These are phyloP conservation scores for Nibea albiflora DNA, from an alignment of 2,113 vertebrate species.

Conservation along the genomic window DNA sequence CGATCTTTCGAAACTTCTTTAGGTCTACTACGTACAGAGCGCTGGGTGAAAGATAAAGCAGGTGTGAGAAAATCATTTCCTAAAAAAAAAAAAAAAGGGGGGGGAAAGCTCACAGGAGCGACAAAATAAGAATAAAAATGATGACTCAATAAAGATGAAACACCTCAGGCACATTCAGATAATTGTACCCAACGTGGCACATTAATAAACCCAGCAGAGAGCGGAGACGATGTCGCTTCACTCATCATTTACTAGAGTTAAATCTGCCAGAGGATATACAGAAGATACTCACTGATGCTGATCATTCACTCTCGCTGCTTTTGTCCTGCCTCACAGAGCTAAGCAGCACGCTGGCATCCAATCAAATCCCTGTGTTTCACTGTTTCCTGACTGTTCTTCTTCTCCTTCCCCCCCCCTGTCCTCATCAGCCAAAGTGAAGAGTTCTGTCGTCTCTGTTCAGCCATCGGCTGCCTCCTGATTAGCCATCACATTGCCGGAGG, in stretches of 20 bases:
- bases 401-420: neutral
- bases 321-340: constrained; percentile 33
- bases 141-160: constrained; percentile 40
- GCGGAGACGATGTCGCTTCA: constrained; percentile 12
- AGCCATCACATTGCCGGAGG: constrained; percentile 33
- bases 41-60: constrained; percentile 73
- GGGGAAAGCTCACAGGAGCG: neutral
- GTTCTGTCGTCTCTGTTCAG: constrained; percentile 20
- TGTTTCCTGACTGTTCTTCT: constrained; percentile 26
- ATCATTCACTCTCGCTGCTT: constrained; percentile 31
- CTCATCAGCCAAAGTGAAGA: constrained; percentile 25
- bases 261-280: constrained; percentile 29
- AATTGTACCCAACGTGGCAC: constrained; percentile 18
- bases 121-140: constrained; percentile 28
- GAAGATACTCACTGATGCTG: constrained; percentile 12
- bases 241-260: constrained; percentile 39
- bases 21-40: constrained; percentile 97
- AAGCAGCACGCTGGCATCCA: constrained; percentile 27
- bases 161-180: constrained; percentile 20
- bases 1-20: constrained; percentile 95
- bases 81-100: no score
- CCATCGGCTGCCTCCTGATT: constrained; percentile 36
- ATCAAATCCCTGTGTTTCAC: constrained; percentile 27
- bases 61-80: constrained; percentile 35
- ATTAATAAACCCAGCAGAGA: constrained; percentile 36